Percentiles rank a stretch among this genome's conserved stretches.
Evolutionary conservation across 2,113 vertebrate species (phyloP).

Genomic region (Hippocampus zosterae): DNA sequence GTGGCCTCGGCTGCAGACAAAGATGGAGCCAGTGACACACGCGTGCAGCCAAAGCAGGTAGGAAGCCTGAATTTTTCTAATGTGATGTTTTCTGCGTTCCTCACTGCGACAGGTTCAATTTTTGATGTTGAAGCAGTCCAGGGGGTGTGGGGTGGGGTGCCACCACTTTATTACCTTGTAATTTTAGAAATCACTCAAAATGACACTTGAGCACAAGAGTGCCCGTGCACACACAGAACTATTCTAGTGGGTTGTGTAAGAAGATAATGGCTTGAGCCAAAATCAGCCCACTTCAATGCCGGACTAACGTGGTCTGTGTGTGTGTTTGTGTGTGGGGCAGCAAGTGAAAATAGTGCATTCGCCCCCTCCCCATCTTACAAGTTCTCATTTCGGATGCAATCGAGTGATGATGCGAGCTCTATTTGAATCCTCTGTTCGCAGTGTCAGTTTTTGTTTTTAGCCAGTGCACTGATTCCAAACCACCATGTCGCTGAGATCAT

Average conservation of each 20-base stretch:
- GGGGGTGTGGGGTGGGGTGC: no score
- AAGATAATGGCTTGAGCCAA: slow-evolving; percentile 55
- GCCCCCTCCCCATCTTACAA: not conserved
- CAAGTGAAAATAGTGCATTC: not conserved
- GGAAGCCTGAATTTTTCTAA: not conserved
- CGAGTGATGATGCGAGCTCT: not conserved
- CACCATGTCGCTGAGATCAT: not conserved
- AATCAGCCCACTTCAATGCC: slow-evolving; percentile 51
- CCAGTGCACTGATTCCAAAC: not conserved
- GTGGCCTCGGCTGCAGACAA: not conserved
- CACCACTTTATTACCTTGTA: slow-evolving; percentile 20
- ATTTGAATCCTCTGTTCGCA: not conserved
- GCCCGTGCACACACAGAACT: slow-evolving; percentile 21
- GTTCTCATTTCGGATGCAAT: not conserved
- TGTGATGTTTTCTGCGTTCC: not conserved
- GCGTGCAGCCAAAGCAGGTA: not conserved
- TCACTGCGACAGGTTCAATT: not conserved
- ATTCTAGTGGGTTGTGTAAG: slow-evolving; percentile 60
- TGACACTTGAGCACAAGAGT: slow-evolving; percentile 37
- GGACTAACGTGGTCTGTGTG: slow-evolving; percentile 24
- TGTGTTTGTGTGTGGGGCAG: not conserved
- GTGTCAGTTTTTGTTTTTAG: not conserved
- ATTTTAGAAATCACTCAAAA: slow-evolving; percentile 41
- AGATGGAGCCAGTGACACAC: not conserved
- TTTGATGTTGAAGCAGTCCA: not conserved